These are phyloP conservation scores for Bradypodion pumilum DNA, from an alignment of 2,797 vertebrate genomes.

Conservation along the genomic window DNA sequence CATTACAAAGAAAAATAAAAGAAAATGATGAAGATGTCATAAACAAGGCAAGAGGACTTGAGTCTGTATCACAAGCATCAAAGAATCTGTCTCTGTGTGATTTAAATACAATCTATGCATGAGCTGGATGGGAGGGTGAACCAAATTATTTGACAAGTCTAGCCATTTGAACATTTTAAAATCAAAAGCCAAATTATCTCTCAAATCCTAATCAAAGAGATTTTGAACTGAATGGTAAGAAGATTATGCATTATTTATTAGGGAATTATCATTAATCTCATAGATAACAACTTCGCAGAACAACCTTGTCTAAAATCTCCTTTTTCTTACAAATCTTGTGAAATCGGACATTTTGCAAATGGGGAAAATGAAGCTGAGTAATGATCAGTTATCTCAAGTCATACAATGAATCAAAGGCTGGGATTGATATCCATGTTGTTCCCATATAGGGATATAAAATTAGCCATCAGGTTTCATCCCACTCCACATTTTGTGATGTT, in stretches of 20 bases:
- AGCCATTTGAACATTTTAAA: constrained; percentile 48
- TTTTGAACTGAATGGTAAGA: constrained; percentile 6
- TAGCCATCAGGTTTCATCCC: too few relatives aligned
- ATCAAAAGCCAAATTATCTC: constrained; percentile 14
- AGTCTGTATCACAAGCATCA: constrained; percentile 31
- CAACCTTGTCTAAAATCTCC: background rate
- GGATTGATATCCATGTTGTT: background rate
- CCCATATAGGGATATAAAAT: too few relatives aligned
- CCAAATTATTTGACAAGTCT: constrained; percentile 32
- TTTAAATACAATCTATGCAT: background rate
- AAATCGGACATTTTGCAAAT: background rate
- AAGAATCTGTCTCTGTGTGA: background rate
- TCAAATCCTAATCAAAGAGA: constrained; percentile 39
- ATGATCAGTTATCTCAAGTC: background rate
- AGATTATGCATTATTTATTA: background rate
- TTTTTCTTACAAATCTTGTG: background rate
- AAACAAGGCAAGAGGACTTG: background rate
- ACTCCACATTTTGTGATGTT: too few relatives aligned
- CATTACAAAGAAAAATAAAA: background rate
- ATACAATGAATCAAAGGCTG: background rate
- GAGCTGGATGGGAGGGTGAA: constrained; percentile 13
- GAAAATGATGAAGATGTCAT: background rate
- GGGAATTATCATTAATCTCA: too few relatives aligned
- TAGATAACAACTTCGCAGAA: background rate
- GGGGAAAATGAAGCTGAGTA: background rate